Evolutionary conservation across 2,113 vertebrate species (phyloP).

Genomic region (Columba janthina): DNA sequence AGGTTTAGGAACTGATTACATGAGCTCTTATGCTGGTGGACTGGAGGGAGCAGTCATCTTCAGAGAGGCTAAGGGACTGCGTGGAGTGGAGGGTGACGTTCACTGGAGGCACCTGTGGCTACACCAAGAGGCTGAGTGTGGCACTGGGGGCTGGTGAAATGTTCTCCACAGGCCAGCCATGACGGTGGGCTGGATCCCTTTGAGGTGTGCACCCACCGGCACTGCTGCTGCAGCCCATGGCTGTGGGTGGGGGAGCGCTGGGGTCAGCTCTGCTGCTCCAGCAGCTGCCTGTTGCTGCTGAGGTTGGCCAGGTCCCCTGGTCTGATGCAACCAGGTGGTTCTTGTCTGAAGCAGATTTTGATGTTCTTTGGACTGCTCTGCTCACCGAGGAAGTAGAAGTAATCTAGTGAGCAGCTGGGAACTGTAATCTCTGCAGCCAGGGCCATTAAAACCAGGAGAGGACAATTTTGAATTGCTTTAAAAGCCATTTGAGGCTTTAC

Average conservation of each 20-base stretch:
- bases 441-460: not conserved
- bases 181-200: not conserved
- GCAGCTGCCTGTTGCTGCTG: fast-evolving
- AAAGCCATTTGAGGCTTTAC: not conserved
- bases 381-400: not conserved
- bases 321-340: not conserved
- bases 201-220: not conserved
- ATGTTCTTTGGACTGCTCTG: not conserved
- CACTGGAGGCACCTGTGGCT: not conserved
- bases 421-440: not conserved
- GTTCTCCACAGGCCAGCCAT: not conserved
- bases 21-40: not conserved
- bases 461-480: not conserved
- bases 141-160: not conserved
- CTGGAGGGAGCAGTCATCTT: not conserved
- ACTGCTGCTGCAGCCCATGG: fast-evolving
- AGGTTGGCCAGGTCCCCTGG: not conserved
- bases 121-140: fast-evolving
- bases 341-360: not conserved
- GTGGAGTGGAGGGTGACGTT: not conserved
- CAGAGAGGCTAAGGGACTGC: not conserved
- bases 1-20: not conserved
- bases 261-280: fast-evolving
- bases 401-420: not conserved
- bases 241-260: fast-evolving